Conservation (phyloP, 2,888 invertebrate species). For the Drosophila nigricruria region DNA sequence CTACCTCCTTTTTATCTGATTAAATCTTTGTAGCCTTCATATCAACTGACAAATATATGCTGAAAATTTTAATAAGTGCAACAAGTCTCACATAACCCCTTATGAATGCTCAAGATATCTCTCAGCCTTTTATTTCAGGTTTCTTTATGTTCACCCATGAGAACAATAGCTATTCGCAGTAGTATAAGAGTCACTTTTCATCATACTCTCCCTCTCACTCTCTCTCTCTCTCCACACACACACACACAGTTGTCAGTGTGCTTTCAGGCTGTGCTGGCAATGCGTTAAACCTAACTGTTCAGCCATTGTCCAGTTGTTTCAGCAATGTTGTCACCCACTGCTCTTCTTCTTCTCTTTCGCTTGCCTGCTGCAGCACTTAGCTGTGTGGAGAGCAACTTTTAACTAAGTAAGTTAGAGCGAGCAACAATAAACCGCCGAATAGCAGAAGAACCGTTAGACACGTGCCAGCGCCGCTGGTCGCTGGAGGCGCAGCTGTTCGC, state of each 20-base stretch:
- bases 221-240: background rate
- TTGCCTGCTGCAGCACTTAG: conserved; percentile 5
- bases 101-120: background rate
- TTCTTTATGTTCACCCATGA: background rate
- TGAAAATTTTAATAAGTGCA: background rate
- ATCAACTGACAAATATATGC: background rate
- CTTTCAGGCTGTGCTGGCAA: conserved; percentile 8
- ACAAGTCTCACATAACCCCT: background rate
- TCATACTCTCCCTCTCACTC: background rate
- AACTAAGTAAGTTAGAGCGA: conserved; percentile 60
- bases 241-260: conserved; percentile 14
- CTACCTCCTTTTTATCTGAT: background rate
- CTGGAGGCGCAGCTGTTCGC: conserved; percentile 62
- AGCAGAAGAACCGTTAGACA: conserved; percentile 39
- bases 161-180: background rate
- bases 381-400: conserved; percentile 37
- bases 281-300: conserved; percentile 34
- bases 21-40: background rate
- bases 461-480: conserved; percentile 49
- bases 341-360: no score
- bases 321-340: conserved; percentile 35
- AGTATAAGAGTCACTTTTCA: background rate
- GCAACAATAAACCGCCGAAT: conserved; percentile 63
- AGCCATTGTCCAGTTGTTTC: conserved; percentile 48
- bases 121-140: background rate